Evolutionary conservation across 2,797 vertebrate species (phyloP), one percentile per base, ranked within the genome.

Genomic region (Decapterus maruadsi): DNA sequence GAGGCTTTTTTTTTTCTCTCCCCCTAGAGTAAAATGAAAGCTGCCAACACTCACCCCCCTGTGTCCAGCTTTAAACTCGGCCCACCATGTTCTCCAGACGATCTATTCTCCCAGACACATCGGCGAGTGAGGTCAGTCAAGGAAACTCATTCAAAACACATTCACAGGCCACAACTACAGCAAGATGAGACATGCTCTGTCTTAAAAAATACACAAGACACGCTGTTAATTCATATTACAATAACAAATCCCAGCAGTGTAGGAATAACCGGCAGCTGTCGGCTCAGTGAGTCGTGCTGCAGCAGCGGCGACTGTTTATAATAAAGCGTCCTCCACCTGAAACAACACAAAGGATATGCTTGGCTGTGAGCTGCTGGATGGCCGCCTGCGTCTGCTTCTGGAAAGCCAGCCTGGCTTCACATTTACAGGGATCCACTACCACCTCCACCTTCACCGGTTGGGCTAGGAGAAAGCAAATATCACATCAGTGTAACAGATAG

Each of bases 321-420:
- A 63, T 54, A 75, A 66, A 80, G 69, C 0, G 71, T 58, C 57
- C 13, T 45, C 65, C 82, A 76, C 54, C 70, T 87, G 82, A 83
- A 73, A 67, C 68, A 80, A 79, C 78, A 82, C 58, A 92, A 97
- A 98, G 97, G 98, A 99, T 99, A 99, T 99, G 77, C 89, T 95
- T 98, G 81, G 89, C 89, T 22, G 95, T 94, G 78, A 99, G 93
- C 86, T 96, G 94, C 92, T 97, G 95, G 54, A 99, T 92, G 80
- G 88, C 88, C 0, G 93, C 94, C 83, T 94, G 96, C 12, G 96
- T 95, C 22, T 95, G 94, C 76, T 94, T 95, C 91, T 98, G 97
- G 93, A 99, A 96, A 3, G 92, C 95, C 92, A 96, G 86, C 3
- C 96, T 94, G 80, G 96, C 96, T 82, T 97, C 95, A 87, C 97